phyloP scores from a whole-genome alignment of 30 jellyfish, hydroid and myxozoan genomes.

The Hydra vulgaris region DNA sequence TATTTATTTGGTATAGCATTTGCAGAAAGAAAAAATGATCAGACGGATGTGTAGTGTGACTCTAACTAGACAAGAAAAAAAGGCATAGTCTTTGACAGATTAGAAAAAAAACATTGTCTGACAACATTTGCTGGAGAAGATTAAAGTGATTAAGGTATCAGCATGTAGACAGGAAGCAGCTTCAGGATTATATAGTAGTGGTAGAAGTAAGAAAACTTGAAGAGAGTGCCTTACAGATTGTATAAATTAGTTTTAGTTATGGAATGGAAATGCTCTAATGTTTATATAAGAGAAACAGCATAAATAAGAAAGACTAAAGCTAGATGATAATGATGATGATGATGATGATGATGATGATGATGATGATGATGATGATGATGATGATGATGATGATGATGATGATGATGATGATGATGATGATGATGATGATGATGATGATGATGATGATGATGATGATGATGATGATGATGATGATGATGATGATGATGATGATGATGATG shows the following conservation, averaged over 20 bases:
- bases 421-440: background rate
- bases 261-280: background rate
- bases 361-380: background rate
- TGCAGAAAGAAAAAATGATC: too few relatives aligned
- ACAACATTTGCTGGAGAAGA: too few relatives aligned
- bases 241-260: background rate
- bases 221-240: background rate
- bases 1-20: too few relatives aligned
- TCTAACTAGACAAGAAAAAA: background rate
- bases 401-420: background rate
- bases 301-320: background rate
- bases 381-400: background rate
- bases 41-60: too few relatives aligned
- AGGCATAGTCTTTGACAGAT: too few relatives aligned
- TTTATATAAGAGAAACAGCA: too few relatives aligned
- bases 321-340: too few relatives aligned
- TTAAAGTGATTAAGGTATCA: too few relatives aligned
- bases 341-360: background rate
- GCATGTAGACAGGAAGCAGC: too few relatives aligned
- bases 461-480: slow-evolving; percentile 19
- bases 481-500: slow-evolving; percentile 24
- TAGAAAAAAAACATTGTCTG: too few relatives aligned
- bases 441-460: slow-evolving; percentile 13
- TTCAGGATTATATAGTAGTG: too few relatives aligned
- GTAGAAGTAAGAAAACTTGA: too few relatives aligned